Conservation (phyloP, 2,888 invertebrate genomes). For the Electrophaes corylata region DNA sequence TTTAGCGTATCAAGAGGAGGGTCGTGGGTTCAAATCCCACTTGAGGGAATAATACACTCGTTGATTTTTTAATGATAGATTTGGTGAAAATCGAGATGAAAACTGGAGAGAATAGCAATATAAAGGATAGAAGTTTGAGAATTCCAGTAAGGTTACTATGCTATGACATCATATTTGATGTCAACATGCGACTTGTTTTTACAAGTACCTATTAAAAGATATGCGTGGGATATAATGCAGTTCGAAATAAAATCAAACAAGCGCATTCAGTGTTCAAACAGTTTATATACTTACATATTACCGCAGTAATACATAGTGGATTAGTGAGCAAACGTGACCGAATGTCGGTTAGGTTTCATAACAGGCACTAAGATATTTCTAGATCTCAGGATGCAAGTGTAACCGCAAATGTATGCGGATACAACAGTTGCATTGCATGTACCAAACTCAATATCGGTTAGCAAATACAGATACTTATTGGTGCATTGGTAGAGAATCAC, state of each 20-base stretch:
- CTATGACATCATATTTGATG: constrained; percentile 36
- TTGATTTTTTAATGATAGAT: too few species aligned
- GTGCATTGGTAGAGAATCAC: neutral
- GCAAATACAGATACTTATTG: neutral
- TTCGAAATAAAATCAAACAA: constrained; percentile 26
- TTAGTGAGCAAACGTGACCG: constrained; percentile 61
- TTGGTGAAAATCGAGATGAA: too few species aligned
- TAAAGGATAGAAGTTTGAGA: neutral
- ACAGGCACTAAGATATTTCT: constrained; percentile 69
- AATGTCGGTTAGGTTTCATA: constrained; percentile 63
- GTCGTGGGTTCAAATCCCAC: too few species aligned
- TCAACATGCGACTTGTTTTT: too few species aligned
- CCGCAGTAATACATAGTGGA: constrained; percentile 22
- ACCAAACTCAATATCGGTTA: constrained; percentile 22
- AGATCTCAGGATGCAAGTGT: constrained; percentile 58
- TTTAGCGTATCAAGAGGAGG: too few species aligned
- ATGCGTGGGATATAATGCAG: constrained; percentile 27
- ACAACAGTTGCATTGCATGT: constrained; percentile 28
- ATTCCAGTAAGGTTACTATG: constrained; percentile 12
- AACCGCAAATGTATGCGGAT: constrained; percentile 48
- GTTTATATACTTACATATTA: constrained; percentile 1
- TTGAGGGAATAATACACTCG: too few species aligned
- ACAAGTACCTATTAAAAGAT: constrained; percentile 28
- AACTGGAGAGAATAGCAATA: neutral
- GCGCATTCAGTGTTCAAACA: constrained; percentile 12